Conservation (phyloP, 2,113 vertebrate species). For the Gavialis gangeticus region DNA sequence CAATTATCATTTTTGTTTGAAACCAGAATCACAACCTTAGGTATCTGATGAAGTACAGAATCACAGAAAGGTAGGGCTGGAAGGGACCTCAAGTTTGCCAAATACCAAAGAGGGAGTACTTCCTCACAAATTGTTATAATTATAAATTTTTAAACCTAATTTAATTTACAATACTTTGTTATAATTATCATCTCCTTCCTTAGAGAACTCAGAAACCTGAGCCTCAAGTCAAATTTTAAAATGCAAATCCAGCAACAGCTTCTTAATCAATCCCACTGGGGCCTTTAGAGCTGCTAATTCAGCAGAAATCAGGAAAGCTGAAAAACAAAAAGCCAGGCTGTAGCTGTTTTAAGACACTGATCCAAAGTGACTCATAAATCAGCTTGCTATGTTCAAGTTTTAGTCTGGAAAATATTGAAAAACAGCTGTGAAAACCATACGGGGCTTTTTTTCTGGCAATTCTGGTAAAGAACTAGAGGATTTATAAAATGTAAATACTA, state of each 20-base stretch:
- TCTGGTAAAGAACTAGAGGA: conserved; percentile 58
- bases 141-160: conserved; percentile 56
- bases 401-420: conserved; percentile 87
- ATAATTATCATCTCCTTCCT: conserved; percentile 71
- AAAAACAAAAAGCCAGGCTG: conserved; percentile 89
- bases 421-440: conserved; percentile 87
- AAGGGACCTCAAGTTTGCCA: too few relatives aligned
- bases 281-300: conserved; percentile 91
- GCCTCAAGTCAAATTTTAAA: conserved; percentile 81
- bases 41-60: neutral
- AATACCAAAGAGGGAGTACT: neutral
- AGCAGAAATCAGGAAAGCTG: conserved; percentile 93
- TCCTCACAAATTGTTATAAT: conserved; percentile 49
- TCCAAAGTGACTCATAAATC: conserved; percentile 94
- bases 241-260: conserved; percentile 87
- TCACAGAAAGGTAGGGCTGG: too few relatives aligned
- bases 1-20: neutral
- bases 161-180: conserved; percentile 70
- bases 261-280: conserved; percentile 91
- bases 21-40: neutral
- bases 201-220: conserved; percentile 75
- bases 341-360: conserved; percentile 91
- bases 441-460: conserved; percentile 65
- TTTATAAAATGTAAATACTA: conserved; percentile 75
- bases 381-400: conserved; percentile 87